phyloP scores from a whole-genome alignment of 2,888 invertebrate species.

The Stratiomys singularior region DNA sequence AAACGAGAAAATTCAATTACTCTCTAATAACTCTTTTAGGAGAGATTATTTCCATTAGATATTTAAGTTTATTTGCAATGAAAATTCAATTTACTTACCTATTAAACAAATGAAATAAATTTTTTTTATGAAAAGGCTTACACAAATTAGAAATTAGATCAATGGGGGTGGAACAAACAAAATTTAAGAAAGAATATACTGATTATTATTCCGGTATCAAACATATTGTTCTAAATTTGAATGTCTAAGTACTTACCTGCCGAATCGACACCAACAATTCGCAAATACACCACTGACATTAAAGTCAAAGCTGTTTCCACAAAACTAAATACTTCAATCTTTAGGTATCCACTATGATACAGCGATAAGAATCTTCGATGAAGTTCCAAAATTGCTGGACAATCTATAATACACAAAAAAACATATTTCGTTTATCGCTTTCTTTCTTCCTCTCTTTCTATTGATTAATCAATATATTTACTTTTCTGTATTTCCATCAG shows the following conservation, averaged over 20 bases:
- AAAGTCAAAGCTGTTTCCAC: slow-evolving; percentile 81
- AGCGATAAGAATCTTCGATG: slow-evolving; percentile 73
- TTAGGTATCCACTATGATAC: slow-evolving; percentile 67
- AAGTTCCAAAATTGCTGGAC: slow-evolving; percentile 73
- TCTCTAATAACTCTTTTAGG: too few species aligned
- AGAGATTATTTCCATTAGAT: too few species aligned
- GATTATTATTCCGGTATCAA: too few species aligned
- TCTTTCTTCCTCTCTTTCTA: neutral
- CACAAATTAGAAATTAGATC: neutral
- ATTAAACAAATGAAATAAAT: slow-evolving; percentile 20
- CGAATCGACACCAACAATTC: slow-evolving; percentile 81
- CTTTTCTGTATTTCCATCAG: slow-evolving; percentile 82
- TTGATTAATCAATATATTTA: slow-evolving; percentile 64
- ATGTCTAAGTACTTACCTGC: slow-evolving; percentile 70
- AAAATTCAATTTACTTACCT: too few species aligned
- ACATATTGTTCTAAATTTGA: neutral
- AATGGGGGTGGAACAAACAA: neutral
- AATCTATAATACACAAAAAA: slow-evolving; percentile 68
- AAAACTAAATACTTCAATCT: slow-evolving; percentile 74
- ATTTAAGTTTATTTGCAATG: too few species aligned
- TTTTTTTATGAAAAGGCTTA: slow-evolving; percentile 33
- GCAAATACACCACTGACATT: slow-evolving; percentile 78
- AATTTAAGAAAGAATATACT: too few species aligned
- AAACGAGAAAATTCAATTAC: too few species aligned
- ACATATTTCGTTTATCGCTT: slow-evolving; percentile 2